Percentiles rank a stretch among this genome's conserved stretches.
Evolutionary conservation across 2,113 vertebrate species (phyloP).

Genomic region (Ctenodactylus gundi): DNA sequence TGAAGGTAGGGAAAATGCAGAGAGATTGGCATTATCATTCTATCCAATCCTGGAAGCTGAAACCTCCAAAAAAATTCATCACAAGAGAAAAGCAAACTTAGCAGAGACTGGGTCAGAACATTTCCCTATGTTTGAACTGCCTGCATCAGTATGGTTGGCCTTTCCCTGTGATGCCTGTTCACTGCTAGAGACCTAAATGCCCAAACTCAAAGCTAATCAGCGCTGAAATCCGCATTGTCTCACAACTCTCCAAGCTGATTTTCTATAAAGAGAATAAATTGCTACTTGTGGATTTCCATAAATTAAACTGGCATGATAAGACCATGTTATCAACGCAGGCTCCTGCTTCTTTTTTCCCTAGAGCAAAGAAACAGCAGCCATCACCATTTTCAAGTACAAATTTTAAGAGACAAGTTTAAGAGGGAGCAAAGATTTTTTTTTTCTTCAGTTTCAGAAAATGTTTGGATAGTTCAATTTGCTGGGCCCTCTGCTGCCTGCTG

Average conservation of each 20-base stretch:
- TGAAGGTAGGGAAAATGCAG: neutral
- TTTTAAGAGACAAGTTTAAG: neutral
- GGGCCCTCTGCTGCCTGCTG: slow-evolving; percentile 61
- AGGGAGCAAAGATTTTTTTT: neutral
- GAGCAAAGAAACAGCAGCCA: neutral
- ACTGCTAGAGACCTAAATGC: neutral
- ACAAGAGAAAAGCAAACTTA: neutral
- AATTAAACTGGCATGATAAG: neutral
- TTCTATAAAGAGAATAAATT: neutral
- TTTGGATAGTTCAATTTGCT: neutral
- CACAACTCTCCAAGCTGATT: neutral
- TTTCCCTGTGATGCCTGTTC: neutral
- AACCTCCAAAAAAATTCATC: neutral
- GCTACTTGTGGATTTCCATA: slow-evolving; percentile 11
- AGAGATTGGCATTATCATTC: neutral
- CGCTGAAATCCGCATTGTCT: neutral
- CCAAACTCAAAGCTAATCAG: neutral
- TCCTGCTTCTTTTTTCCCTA: neutral
- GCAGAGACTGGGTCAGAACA: neutral
- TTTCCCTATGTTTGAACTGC: neutral
- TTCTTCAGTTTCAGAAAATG: neutral
- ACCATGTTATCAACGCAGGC: neutral
- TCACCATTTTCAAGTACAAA: neutral
- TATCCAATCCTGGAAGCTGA: neutral
- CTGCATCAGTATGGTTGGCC: neutral